Percentiles rank a stretch among this genome's conserved stretches.
phyloP scores from a whole-genome alignment of 2,797 vertebrate genomes.

The Cossypha caffra region DNA sequence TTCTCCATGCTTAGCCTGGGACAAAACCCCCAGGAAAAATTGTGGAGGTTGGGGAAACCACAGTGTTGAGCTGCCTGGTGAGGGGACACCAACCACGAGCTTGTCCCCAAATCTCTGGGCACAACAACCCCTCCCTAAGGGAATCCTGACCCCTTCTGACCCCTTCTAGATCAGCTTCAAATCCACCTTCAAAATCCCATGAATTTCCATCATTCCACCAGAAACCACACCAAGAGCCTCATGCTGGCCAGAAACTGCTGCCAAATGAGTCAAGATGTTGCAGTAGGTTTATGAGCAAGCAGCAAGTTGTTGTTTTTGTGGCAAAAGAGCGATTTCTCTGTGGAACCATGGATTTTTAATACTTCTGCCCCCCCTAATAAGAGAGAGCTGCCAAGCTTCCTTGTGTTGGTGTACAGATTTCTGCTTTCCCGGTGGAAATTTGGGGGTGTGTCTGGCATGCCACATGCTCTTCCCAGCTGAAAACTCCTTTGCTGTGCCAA shows the following conservation, averaged over 20 bases:
- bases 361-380: background rate
- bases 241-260: background rate
- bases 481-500: conserved; percentile 33
- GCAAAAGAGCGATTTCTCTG: background rate
- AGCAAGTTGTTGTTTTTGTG: background rate
- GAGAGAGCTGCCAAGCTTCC: background rate
- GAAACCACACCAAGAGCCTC: accelerated
- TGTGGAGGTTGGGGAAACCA: accelerated
- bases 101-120: background rate
- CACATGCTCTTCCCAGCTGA: conserved; percentile 50
- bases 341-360: background rate
- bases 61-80: accelerated
- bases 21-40: background rate
- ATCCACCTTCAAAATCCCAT: background rate
- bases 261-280: background rate
- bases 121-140: background rate
- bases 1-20: accelerated
- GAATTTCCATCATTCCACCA: background rate
- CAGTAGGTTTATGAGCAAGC: background rate
- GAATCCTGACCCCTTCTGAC: background rate
- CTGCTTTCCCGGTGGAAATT: background rate
- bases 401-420: background rate
- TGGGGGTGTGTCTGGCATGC: conserved; percentile 31
- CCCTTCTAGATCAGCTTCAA: background rate
- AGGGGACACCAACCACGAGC: background rate